phyloP scores from a whole-genome alignment of 2,888 invertebrate genomes.

The Abrostola tripartita region DNA sequence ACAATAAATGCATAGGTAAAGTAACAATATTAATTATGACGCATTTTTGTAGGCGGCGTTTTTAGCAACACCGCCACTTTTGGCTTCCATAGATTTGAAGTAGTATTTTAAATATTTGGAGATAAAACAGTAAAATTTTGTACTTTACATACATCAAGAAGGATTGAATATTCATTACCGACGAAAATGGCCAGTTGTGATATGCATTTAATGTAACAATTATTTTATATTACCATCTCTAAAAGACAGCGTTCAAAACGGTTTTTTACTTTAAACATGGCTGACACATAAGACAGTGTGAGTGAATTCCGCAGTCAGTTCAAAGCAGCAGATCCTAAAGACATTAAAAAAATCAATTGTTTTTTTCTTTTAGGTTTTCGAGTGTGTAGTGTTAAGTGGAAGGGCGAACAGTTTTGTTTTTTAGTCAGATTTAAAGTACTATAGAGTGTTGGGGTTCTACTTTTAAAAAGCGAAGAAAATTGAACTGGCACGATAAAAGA shows the following conservation, averaged over 20 bases:
- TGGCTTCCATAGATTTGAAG: slow-evolving; percentile 86
- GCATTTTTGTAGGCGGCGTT: slow-evolving; percentile 75
- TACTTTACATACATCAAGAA: slow-evolving; percentile 74
- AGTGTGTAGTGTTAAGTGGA: slow-evolving; percentile 74
- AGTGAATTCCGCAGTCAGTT: slow-evolving; percentile 61
- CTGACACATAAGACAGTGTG: slow-evolving; percentile 37
- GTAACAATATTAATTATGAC: slow-evolving; percentile 58
- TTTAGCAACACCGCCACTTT: slow-evolving; percentile 74
- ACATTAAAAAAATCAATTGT: slow-evolving; percentile 77
- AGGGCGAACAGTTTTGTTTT: slow-evolving; percentile 50
- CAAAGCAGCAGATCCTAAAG: slow-evolving; percentile 85
- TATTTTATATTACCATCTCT: slow-evolving; percentile 50
- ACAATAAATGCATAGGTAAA: slow-evolving; percentile 64
- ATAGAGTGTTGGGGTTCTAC: slow-evolving; percentile 8
- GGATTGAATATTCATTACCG: slow-evolving; percentile 49
- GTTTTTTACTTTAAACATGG: slow-evolving; percentile 45
- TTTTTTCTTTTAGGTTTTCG: slow-evolving; percentile 74
- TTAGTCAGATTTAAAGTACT: slow-evolving; percentile 33
- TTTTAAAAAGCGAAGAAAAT: slow-evolving; percentile 17
- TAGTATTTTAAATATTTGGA: slow-evolving; percentile 66
- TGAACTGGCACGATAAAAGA: neutral
- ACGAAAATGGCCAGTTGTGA: slow-evolving; percentile 70
- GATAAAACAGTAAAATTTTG: slow-evolving; percentile 69
- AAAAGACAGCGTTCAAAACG: slow-evolving; percentile 68
- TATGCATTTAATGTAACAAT: slow-evolving; percentile 74